phyloP scores from a whole-genome alignment of 2,888 invertebrate species.

The Rhagonycha lutea region DNA sequence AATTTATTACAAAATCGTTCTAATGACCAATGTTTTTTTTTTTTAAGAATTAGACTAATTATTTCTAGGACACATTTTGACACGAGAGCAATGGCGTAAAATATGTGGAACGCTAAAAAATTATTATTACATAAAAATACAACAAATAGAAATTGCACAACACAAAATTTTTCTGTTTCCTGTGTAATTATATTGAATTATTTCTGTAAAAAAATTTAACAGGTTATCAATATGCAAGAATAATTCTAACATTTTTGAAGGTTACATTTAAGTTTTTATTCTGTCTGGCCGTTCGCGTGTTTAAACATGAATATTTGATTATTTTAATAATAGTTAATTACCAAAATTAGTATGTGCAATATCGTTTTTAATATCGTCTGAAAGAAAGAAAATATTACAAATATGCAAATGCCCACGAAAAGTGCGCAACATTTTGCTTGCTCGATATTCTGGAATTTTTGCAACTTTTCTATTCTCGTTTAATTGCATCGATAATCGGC shows the following conservation, averaged over 20 bases:
- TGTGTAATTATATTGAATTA: background rate
- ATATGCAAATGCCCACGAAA: background rate
- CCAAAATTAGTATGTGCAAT: conserved; percentile 19
- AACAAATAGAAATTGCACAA: background rate
- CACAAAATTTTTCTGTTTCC: background rate
- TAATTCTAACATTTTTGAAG: conserved; percentile 6
- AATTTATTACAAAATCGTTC: background rate
- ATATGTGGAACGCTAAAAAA: background rate
- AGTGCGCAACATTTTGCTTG: background rate
- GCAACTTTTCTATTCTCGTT: background rate
- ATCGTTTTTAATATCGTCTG: conserved; percentile 6
- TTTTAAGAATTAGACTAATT: too few relatives aligned
- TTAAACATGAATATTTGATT: conserved; percentile 12
- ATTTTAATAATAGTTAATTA: conserved; percentile 21
- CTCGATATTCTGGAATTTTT: background rate
- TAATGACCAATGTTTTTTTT: background rate
- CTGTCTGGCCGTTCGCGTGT: conserved; percentile 17
- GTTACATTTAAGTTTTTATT: conserved; percentile 7
- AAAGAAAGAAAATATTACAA: conserved; percentile 1
- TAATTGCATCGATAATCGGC: background rate
- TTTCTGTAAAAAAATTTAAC: background rate
- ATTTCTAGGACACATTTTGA: background rate
- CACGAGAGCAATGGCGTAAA: background rate
- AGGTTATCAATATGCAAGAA: conserved; percentile 2
- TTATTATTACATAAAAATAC: background rate